Evolutionary conservation across 2,888 invertebrate species (phyloP).

Genomic region (Patella pellucida): DNA sequence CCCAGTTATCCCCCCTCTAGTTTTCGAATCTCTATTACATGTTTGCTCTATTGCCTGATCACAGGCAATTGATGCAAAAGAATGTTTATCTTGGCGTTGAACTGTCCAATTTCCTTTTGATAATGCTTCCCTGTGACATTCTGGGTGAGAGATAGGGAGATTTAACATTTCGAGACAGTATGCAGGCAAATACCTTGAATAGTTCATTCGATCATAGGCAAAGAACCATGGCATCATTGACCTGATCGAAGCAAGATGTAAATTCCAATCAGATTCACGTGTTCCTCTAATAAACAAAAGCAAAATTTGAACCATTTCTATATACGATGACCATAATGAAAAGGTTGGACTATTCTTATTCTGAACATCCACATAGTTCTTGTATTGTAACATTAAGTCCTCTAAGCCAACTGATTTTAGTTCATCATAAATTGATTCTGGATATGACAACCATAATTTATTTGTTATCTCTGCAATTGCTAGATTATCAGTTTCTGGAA

Average conservation of each 20-base stretch:
- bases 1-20: conserved; percentile 23
- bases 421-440: conserved; percentile 12
- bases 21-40: conserved; percentile 24
- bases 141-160: conserved; percentile 28
- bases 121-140: background rate
- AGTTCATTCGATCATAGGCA: conserved; percentile 44
- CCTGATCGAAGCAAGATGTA: conserved; percentile 36
- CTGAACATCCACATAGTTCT: conserved; percentile 20
- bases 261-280: conserved; percentile 37
- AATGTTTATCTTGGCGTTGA: conserved; percentile 12
- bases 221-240: conserved; percentile 43
- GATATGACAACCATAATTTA: background rate
- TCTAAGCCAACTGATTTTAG: background rate
- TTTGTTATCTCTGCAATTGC: background rate
- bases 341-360: conserved; percentile 26
- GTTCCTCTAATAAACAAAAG: conserved; percentile 35
- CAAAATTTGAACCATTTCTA: conserved; percentile 45
- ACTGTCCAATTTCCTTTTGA: conserved; percentile 13
- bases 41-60: conserved; percentile 27
- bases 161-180: conserved; percentile 26
- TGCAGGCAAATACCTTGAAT: conserved; percentile 34
- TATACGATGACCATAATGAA: conserved; percentile 42
- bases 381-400: background rate
- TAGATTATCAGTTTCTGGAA: background rate
- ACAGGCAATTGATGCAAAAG: conserved; percentile 22